Evolutionary conservation across 2,797 vertebrate genomes (phyloP), one percentile per base, ranked within the genome.

Genomic region (Eidolon dupreanum): DNA sequence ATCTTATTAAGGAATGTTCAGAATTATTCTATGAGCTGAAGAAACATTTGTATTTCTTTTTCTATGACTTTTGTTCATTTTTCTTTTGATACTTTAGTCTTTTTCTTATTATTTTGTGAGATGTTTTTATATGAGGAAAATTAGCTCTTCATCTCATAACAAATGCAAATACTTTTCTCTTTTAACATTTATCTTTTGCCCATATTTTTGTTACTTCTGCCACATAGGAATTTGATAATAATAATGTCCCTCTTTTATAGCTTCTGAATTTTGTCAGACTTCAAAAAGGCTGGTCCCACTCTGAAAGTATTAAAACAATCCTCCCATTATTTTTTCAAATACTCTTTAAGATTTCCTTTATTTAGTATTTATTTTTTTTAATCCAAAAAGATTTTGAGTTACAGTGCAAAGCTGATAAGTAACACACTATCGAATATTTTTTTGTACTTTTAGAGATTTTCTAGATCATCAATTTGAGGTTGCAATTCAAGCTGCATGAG

Each of bases 281-380:
- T 86, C 70, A 16, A 74, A 94, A 95, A 65, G 55, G 36, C 19
- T 31, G 73, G 28, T 36, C 10, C 15, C 51, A 81, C 41, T 88
- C n/a, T 93, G 8, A 88, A 41, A 83, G 12, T 65, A 9, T 43
- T 70, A 77, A 93, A 88, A 95, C 4, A 96, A 89, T 65, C 77
- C 68, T 79, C 46, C 19, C 19, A 41, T 38, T 74, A 26, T 78
- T 83, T 82, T 57, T 87, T 49, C 41, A 73, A 73, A 36, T 33
- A 83, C 36, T 55, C 8, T 89, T 38, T 46, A 94, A 22, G 17
- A 88, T 83, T 87, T 83, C 19, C 55, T 85, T 55, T 79, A 81
- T 59, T 79, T 59, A 66, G 17, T 28, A 6, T 57, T 74, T 92
- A 78, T 10, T 83, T 68, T 68, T 89, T 41, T 6, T 31, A 20